These are phyloP conservation scores for Mesorhabditis belari DNA, from an alignment of 2,888 invertebrate genomes.

Conservation along the genomic window DNA sequence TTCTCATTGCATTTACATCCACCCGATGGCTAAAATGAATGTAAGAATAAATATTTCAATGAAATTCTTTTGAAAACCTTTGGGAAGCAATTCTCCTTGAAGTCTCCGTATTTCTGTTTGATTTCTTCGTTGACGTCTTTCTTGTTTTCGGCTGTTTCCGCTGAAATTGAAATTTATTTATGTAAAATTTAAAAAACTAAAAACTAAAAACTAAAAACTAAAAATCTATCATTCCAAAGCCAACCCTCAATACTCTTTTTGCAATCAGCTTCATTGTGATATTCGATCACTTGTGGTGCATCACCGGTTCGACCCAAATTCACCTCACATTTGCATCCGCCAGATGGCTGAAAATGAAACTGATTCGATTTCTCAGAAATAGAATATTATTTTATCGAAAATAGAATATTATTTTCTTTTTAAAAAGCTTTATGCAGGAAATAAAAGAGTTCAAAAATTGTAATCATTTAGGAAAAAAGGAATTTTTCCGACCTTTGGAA, in stretches of 20 bases:
- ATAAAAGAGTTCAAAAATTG: no score
- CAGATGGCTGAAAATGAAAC: constrained; percentile 21
- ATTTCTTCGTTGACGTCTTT: constrained; percentile 46
- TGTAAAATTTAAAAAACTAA: background rate
- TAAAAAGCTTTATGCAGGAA: no score
- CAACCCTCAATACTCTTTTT: constrained; percentile 24
- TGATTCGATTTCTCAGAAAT: background rate
- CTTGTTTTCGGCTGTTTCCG: constrained; percentile 45
- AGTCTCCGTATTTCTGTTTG: constrained; percentile 40
- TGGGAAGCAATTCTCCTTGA: constrained; percentile 49
- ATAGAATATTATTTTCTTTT: background rate
- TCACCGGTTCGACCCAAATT: constrained; percentile 33
- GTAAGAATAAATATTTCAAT: no score
- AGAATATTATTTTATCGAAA: background rate
- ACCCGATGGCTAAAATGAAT: constrained; percentile 16
- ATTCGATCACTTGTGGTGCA: constrained; percentile 18
- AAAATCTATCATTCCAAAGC: background rate
- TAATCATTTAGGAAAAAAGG: no score
- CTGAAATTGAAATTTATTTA: no score
- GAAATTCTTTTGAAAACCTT: no score
- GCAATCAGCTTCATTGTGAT: constrained; percentile 23
- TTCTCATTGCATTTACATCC: constrained; percentile 50
- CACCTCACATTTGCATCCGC: constrained; percentile 38
- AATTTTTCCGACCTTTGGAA: constrained; percentile 24
- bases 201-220: background rate